Percentiles rank a stretch among this genome's conserved stretches.
Conservation (phyloP, 2,113 vertebrate genomes). For the Eleginops maclovinus region DNA sequence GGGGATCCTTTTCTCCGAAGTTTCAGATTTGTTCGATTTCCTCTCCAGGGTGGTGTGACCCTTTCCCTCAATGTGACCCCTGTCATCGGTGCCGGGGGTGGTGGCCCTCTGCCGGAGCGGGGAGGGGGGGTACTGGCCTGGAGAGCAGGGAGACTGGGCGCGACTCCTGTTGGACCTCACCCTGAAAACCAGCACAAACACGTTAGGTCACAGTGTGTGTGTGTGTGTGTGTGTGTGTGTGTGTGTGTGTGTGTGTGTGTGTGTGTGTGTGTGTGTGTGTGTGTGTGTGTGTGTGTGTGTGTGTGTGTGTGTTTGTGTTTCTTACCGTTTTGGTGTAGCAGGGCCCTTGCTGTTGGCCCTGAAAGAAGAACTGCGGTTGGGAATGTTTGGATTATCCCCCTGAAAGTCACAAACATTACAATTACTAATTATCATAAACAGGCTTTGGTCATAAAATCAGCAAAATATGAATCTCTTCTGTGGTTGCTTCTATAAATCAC, state of each 20-base stretch:
- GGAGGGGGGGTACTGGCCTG: constrained; percentile 87
- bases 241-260: constrained; percentile 14
- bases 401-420: constrained; percentile 58
- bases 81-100: constrained; percentile 83
- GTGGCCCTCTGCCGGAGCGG: constrained; percentile 86
- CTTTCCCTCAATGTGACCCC: constrained; percentile 63
- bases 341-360: constrained; percentile 86
- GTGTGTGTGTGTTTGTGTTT: constrained; percentile 18
- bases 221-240: too few species aligned
- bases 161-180: constrained; percentile 86
- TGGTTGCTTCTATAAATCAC: too few species aligned
- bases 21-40: constrained; percentile 77
- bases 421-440: too few species aligned
- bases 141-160: constrained; percentile 89
- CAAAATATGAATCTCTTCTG: too few species aligned
- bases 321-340: constrained; percentile 81
- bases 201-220: not conserved
- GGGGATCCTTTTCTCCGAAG: constrained; percentile 80
- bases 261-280: constrained; percentile 15
- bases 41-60: constrained; percentile 78
- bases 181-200: constrained; percentile 50
- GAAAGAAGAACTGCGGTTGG: constrained; percentile 87
- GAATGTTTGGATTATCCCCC: constrained; percentile 86
- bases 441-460: too few species aligned
- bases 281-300: constrained; percentile 20